These are phyloP conservation scores for Drosophila vallismaia DNA, from an alignment of 2,888 invertebrate species.

Conservation along the genomic window DNA sequence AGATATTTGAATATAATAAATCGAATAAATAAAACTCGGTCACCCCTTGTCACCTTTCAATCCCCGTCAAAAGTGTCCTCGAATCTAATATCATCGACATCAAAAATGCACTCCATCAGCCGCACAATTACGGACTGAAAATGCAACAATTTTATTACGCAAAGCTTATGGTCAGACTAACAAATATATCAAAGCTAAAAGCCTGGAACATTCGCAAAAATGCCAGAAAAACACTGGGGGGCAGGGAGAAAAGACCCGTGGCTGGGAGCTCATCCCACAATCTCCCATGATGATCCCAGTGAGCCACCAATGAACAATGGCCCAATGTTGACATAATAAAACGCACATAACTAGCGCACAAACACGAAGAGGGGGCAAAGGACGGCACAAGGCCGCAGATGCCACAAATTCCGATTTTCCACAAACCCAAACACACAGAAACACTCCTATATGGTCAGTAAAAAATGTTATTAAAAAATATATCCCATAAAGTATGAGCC, in stretches of 20 bases:
- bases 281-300: slow-evolving; percentile 39
- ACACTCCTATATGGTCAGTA: slow-evolving; percentile 34
- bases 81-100: slow-evolving; percentile 22
- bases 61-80: not conserved
- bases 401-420: slow-evolving; percentile 70
- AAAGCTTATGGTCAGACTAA: slow-evolving; percentile 68
- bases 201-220: slow-evolving; percentile 52
- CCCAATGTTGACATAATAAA: slow-evolving; percentile 78
- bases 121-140: slow-evolving; percentile 60
- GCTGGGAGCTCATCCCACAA: slow-evolving; percentile 43
- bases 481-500: slow-evolving; percentile 32
- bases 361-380: slow-evolving; percentile 47
- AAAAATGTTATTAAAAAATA: slow-evolving; percentile 68
- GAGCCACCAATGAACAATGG: slow-evolving; percentile 62
- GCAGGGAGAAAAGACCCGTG: slow-evolving; percentile 14
- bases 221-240: slow-evolving; percentile 33
- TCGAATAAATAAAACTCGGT: not conserved
- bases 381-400: slow-evolving; percentile 66
- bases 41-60: not conserved
- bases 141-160: slow-evolving; percentile 60
- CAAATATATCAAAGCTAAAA: slow-evolving; percentile 74
- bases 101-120: slow-evolving; percentile 27
- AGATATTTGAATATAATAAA: not conserved
- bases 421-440: slow-evolving; percentile 38
- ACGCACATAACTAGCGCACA: slow-evolving; percentile 73